A percentile compares a stretch with the other conserved stretches of the same genome.
Conservation (phyloP, 2,888 invertebrate genomes). For the Silvanus unidentatus region DNA sequence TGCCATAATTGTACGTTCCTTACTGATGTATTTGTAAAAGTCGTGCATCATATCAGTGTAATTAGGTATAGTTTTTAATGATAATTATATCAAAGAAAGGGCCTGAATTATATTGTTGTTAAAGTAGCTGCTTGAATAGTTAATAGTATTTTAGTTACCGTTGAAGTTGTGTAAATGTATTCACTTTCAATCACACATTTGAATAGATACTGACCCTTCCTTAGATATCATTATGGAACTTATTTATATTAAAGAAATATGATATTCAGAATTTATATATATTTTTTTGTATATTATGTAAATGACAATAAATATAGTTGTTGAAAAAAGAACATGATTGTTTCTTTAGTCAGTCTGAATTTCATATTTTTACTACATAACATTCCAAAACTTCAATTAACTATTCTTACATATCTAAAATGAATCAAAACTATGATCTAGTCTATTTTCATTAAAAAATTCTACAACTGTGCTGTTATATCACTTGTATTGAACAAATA, state of each 20-base stretch:
- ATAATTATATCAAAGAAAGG: constrained; percentile 13
- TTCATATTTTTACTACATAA: no score
- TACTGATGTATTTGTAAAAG: constrained; percentile 18
- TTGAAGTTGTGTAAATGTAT: not conserved
- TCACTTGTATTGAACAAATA: no score
- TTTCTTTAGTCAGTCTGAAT: no score
- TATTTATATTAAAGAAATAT: not conserved
- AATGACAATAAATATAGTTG: no score
- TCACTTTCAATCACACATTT: not conserved
- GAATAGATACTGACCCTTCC: not conserved
- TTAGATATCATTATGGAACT: constrained; percentile 5
- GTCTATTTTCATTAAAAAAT: no score
- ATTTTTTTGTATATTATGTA: constrained; percentile 1
- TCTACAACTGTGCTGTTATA: no score
- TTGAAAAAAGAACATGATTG: no score
- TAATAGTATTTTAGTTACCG: not conserved
- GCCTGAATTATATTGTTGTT: constrained; percentile 9
- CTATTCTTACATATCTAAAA: no score
- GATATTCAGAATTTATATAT: constrained; percentile 1
- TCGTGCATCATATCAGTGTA: constrained; percentile 30
- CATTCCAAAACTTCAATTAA: no score
- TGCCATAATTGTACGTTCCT: constrained; percentile 26
- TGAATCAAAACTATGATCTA: no score
- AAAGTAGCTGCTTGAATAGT: no score
- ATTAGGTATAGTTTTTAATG: not conserved